These are phyloP conservation scores for Pitangus sulphuratus DNA, from an alignment of 2,797 vertebrate species.

Conservation along the genomic window DNA sequence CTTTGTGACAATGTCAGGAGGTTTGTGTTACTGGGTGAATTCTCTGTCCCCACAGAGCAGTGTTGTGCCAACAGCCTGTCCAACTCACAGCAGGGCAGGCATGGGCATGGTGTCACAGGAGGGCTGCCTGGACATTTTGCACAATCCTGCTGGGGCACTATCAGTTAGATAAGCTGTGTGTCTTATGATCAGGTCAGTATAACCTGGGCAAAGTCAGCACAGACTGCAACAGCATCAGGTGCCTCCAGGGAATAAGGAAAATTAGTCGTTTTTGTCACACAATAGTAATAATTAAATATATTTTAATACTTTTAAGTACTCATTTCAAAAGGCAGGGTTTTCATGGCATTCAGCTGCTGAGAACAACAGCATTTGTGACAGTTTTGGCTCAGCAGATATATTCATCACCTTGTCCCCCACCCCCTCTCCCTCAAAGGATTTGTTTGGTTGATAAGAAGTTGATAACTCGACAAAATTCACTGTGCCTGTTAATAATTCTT, in stretches of 20 bases:
- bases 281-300: neutral
- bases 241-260: neutral
- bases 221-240: neutral
- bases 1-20: accelerated
- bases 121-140: neutral
- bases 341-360: neutral
- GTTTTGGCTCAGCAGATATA: neutral
- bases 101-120: neutral
- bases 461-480: conserved; percentile 53
- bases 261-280: neutral
- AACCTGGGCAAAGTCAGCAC: conserved; percentile 29
- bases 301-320: neutral
- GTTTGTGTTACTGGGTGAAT: neutral
- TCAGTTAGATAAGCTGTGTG: conserved; percentile 53
- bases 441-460: conserved; percentile 49
- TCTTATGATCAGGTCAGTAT: conserved; percentile 47
- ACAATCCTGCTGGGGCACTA: conserved; percentile 16
- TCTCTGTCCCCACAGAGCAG: neutral
- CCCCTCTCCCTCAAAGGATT: neutral
- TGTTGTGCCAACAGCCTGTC: accelerated
- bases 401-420: neutral
- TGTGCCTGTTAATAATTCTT: conserved; percentile 25
- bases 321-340: neutral
- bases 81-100: neutral
- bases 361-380: neutral